Evolutionary conservation across 2,797 vertebrate genomes (phyloP), one percentile per base, ranked within the genome.

Genomic region (Crenuchus spilurus): DNA sequence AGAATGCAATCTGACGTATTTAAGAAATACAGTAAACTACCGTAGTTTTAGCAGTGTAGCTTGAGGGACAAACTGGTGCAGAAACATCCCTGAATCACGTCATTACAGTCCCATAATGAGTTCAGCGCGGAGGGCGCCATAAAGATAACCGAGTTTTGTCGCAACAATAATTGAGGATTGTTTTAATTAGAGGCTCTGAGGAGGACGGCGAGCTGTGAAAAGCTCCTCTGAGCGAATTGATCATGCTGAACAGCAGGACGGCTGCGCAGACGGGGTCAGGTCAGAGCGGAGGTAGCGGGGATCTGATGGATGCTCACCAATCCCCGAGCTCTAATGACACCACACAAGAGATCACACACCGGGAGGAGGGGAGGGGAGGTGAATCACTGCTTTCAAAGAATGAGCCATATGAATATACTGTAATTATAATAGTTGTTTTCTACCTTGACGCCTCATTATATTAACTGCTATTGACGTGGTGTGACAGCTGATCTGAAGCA

Each of bases 181-280:
- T 78, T 81, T 78, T 70, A 81, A 78, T 78, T 77, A 78, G 49
- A 72, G 35, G 54, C 28, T 24, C 76, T 76, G 16, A 77, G 71
- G 75, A 62, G 54, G 30, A 79, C 14, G 39, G 62, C 33, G 52
- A 39, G 42, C 60, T 74, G 61, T 73, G 60, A 70, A 70, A 71
- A 82, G 54, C 73, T 78, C 51, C 51, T 78, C 72, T 63, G 73
- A 72, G 74, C 44, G 67, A 80, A 76, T 67, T 80, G 78, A 78
- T 74, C 67, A 67, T 57, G 66, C 70, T 69, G 51, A 65, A 72
- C 61, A 78, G 74, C 65, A 72, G 41, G 58, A 69, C 54, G 28
- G 62, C 55, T 78, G 54, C 24, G 61, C 51, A 71, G 75, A 74
- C 76, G 72, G 65, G 76, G 75, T 77, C 80, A 78, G 74, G 75